A percentile compares a stretch with the other conserved stretches of the same genome.
Conservation (phyloP, 2,888 invertebrate genomes). For the Dascillus cervinus region DNA sequence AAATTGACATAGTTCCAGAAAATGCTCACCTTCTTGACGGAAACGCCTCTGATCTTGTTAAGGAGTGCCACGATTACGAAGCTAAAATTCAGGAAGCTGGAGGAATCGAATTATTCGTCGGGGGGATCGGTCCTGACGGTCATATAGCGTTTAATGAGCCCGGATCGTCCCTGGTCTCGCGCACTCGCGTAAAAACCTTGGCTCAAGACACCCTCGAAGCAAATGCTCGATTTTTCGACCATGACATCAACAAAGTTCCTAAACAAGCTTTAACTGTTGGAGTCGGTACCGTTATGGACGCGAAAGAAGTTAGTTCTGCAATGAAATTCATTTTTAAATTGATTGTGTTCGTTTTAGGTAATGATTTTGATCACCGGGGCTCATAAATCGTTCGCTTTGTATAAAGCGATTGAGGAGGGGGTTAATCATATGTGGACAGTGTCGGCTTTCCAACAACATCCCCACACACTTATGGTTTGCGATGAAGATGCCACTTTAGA, state of each 20-base stretch:
- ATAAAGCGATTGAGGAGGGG: slow-evolving; percentile 97
- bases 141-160: slow-evolving; percentile 99
- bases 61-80: slow-evolving; percentile 86
- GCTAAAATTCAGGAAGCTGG: slow-evolving; percentile 74
- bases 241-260: slow-evolving; percentile 90
- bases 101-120: slow-evolving; percentile 92
- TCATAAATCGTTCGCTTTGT: slow-evolving; percentile 92
- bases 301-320: slow-evolving; percentile 66
- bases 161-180: slow-evolving; percentile 89
- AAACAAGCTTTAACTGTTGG: slow-evolving; percentile 95
- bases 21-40: slow-evolving; percentile 93
- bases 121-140: slow-evolving; percentile 98
- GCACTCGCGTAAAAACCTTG: slow-evolving; percentile 93
- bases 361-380: slow-evolving; percentile 97
- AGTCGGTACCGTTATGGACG: slow-evolving; percentile 98
- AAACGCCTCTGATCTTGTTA: slow-evolving; percentile 77
- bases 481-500: slow-evolving; percentile 98
- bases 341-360: slow-evolving; percentile 49
- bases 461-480: slow-evolving; percentile 85
- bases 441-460: slow-evolving; percentile 96
- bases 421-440: slow-evolving; percentile 99
- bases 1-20: slow-evolving; percentile 89
- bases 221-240: slow-evolving; percentile 94
- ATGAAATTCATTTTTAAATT: not conserved
- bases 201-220: slow-evolving; percentile 96